Evolutionary conservation across 2,113 vertebrate species (phyloP).

Genomic region (Vimba vimba): DNA sequence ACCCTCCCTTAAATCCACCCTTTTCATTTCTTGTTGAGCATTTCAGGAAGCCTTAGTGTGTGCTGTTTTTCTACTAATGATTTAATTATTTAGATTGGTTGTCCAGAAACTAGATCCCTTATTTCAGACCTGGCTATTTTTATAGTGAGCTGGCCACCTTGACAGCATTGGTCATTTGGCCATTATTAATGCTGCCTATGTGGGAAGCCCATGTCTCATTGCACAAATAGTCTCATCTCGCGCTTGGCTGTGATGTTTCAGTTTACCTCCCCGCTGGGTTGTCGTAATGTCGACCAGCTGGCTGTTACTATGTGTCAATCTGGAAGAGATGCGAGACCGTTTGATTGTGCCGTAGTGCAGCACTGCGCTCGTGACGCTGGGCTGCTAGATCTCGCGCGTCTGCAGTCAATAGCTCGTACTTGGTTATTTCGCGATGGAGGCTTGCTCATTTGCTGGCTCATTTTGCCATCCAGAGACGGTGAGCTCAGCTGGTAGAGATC

Average conservation of each 20-base stretch:
- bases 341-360: slow-evolving; percentile 48
- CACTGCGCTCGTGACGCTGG: slow-evolving; percentile 27
- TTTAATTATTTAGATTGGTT: background rate
- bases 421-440: slow-evolving; percentile 6
- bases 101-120: background rate
- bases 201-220: slow-evolving; percentile 13
- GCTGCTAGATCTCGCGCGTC: slow-evolving; percentile 32
- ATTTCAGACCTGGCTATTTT: background rate
- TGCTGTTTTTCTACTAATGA: background rate
- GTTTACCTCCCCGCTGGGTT: slow-evolving; percentile 59
- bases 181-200: slow-evolving; percentile 13
- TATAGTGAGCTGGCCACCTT: background rate
- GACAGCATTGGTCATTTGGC: background rate
- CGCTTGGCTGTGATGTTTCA: slow-evolving; percentile 56
- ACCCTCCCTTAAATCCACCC: background rate
- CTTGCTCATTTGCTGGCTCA: background rate
- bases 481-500: slow-evolving; percentile 34
- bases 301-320: slow-evolving; percentile 40
- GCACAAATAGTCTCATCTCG: slow-evolving; percentile 22
- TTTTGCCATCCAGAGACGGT: background rate
- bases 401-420: slow-evolving; percentile 21
- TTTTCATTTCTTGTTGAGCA: background rate
- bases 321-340: slow-evolving; percentile 39
- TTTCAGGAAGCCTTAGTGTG: background rate
- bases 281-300: slow-evolving; percentile 70